Conservation (phyloP, 2,888 invertebrate genomes). For the Ectemnius cavifrons region DNA sequence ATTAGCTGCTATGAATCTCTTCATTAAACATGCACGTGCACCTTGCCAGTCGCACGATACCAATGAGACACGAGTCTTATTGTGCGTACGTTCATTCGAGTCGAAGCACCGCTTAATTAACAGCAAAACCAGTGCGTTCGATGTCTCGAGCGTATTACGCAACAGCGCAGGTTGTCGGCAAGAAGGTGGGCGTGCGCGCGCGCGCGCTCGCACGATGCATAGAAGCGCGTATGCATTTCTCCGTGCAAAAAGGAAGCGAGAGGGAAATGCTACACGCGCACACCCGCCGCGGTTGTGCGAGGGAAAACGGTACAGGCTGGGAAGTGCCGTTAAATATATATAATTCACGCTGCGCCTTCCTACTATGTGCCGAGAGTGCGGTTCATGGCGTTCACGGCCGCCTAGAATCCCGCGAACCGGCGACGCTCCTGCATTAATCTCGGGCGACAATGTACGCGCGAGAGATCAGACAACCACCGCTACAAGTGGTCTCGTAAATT, state of each 20-base stretch:
- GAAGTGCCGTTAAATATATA: conserved; percentile 29
- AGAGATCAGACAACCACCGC: conserved; percentile 21
- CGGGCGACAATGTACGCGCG: conserved; percentile 11
- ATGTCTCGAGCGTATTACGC: too few relatives aligned
- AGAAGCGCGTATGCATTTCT: background rate
- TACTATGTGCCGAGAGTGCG: background rate
- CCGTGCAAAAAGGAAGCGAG: conserved; percentile 10
- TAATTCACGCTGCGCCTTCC: background rate
- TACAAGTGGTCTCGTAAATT: background rate
- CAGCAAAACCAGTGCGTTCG: too few relatives aligned
- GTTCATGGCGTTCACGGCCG: too few relatives aligned
- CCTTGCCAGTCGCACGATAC: too few relatives aligned
- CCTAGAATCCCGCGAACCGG: conserved; percentile 4
- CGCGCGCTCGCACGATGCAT: too few relatives aligned
- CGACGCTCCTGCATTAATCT: conserved; percentile 8
- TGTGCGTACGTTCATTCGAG: too few relatives aligned
- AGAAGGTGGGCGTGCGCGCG: too few relatives aligned
- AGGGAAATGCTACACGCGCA: conserved; percentile 14
- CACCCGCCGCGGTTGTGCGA: conserved; percentile 4
- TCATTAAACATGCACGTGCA: too few relatives aligned
- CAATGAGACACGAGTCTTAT: too few relatives aligned
- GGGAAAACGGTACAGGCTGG: conserved; percentile 12
- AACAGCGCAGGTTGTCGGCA: too few relatives aligned
- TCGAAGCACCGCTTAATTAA: too few relatives aligned
- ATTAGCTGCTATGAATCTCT: too few relatives aligned